Conservation (phyloP, 2,888 invertebrate species). For the Epirrhoe alternata region DNA sequence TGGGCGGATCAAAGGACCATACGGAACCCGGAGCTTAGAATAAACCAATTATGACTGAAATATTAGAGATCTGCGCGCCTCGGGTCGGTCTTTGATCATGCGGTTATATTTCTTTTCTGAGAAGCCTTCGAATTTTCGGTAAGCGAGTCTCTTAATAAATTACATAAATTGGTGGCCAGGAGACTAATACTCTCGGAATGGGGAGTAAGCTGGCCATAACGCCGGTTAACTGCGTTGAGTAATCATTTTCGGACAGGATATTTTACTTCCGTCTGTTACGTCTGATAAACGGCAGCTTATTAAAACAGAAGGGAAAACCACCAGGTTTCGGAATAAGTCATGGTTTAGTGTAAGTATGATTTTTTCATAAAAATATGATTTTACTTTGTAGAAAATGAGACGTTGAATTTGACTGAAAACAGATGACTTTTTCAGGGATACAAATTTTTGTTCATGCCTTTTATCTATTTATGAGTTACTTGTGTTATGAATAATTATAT, state of each 20-base stretch:
- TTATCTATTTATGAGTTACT: too few relatives aligned
- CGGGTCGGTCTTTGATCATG: conserved; percentile 80
- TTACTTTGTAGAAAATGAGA: not conserved
- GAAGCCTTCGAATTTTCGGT: conserved; percentile 39
- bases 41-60: conserved; percentile 86
- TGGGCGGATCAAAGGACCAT: conserved; percentile 81
- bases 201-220: conserved; percentile 80
- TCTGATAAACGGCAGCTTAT: conserved; percentile 70
- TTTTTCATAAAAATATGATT: not conserved
- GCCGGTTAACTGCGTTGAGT: conserved; percentile 78
- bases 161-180: conserved; percentile 79
- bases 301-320: conserved; percentile 55
- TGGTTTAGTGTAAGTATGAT: not conserved
- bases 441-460: too few relatives aligned
- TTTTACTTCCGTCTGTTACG: conserved; percentile 77
- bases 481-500: too few relatives aligned
- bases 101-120: conserved; percentile 70
- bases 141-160: conserved; percentile 82
- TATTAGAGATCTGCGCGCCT: conserved; percentile 82
- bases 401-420: too few relatives aligned
- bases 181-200: conserved; percentile 81
- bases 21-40: conserved; percentile 83
- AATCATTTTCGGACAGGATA: conserved; percentile 82
- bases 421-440: too few relatives aligned
- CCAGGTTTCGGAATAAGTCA: conserved; percentile 3